Conservation (phyloP, 2,113 vertebrate genomes). For the Tupaia chinensis region DNA sequence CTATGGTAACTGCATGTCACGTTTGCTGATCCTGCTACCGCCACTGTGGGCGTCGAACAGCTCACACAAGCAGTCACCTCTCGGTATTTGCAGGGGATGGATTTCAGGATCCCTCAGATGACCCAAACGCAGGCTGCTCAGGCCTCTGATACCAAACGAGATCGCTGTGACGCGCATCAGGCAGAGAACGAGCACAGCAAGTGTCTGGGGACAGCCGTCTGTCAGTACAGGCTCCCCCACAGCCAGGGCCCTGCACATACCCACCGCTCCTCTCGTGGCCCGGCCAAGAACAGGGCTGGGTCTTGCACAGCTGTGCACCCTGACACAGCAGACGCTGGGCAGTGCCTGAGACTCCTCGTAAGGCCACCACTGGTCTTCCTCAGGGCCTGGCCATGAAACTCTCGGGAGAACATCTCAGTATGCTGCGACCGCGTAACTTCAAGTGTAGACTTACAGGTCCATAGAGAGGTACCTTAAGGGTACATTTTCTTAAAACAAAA, state of each 20-base stretch:
- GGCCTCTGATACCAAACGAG: neutral
- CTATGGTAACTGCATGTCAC: no score
- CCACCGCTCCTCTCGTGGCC: neutral
- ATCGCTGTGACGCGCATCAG: neutral
- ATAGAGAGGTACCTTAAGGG: neutral
- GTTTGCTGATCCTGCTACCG: no score
- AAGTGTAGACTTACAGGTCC: neutral
- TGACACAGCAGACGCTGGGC: neutral
- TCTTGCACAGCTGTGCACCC: neutral
- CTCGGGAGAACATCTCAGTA: neutral
- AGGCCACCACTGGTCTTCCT: neutral
- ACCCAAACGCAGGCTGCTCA: no score
- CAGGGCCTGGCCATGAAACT: neutral
- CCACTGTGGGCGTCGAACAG: no score
- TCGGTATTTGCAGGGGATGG: no score
- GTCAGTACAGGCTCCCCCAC: neutral
- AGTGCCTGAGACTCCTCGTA: neutral
- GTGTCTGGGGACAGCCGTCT: neutral
- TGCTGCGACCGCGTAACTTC: neutral
- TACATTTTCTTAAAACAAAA: neutral
- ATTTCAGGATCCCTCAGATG: no score
- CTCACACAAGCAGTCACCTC: no score
- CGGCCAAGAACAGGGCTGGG: neutral
- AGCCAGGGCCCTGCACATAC: neutral
- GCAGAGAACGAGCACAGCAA: accelerated